Conservation (phyloP, 2,888 invertebrate genomes). For the Homarus gammarus region DNA sequence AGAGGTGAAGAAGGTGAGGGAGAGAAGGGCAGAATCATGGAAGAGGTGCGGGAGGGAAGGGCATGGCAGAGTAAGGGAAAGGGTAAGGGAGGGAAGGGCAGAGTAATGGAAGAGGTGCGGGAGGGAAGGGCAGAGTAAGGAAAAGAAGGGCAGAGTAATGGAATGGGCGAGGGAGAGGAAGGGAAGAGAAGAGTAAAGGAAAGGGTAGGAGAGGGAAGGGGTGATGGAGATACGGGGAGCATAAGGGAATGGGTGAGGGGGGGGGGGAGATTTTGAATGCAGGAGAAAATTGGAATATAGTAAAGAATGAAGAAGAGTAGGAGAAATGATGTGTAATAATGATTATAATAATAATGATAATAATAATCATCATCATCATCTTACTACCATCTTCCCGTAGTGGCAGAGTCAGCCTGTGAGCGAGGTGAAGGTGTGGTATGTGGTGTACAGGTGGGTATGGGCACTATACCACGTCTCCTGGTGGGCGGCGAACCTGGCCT, state of each 20-base stretch:
- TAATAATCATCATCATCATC: no score
- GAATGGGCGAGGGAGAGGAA: neutral
- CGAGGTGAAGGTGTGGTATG: slow-evolving; percentile 49
- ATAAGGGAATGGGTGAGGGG: neutral
- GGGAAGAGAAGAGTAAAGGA: neutral
- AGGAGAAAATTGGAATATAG: no score
- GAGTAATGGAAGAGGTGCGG: neutral
- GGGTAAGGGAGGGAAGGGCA: neutral
- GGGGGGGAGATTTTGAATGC: no score
- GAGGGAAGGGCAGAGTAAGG: neutral
- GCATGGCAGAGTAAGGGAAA: neutral
- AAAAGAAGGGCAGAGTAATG: neutral
- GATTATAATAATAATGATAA: no score
- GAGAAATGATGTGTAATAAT: no score
- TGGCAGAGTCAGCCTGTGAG: slow-evolving; percentile 30
- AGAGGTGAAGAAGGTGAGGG: neutral
- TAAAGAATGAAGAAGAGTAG: no score
- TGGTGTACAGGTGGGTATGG: slow-evolving; percentile 61
- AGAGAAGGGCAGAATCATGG: neutral
- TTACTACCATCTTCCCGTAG: no score
- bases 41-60: no score
- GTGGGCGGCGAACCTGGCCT: slow-evolving; percentile 48
- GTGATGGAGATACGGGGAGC: neutral
- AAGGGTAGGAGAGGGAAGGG: no score
- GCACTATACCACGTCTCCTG: slow-evolving; percentile 60